Base-by-base conservation (phyloP, 2,797 vertebrate genomes). In the Cyprinella venusta region DNA sequence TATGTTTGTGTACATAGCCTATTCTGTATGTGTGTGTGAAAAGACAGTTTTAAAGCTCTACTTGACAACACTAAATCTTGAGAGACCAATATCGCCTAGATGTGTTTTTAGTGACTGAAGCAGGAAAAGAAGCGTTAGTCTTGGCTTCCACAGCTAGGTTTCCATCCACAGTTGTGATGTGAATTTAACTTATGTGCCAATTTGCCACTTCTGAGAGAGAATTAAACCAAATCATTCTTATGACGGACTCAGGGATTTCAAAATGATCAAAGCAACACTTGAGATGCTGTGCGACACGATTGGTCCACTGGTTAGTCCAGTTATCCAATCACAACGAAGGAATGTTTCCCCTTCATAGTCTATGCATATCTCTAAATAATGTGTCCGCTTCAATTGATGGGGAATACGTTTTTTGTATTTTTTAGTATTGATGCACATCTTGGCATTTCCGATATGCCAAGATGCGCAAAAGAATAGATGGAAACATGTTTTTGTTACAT, bases 1-100 rank as follows among this genome's bases (percentile, higher is more conserved):
- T 30, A 77, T 64, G 83, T 71, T 56, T 74, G 83, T 76, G 56
- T 48, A 16, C 33, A 24, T 76, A 30, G 26, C 26, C 26, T 30
- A 19, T 40, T 54, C 59, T 36, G 42, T 50, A 16, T 50, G 40
- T 52, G 8, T 54, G 63, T 79, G 63, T 68, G 77, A 77, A 52
- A 33, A 36, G 18, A 78, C 42, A 0, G 2, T 18, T 61, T 76
- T 76, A 18, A 24, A n/a, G 59, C 26, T 38, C 12, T n/a, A 26
- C 59, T 63, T 30, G 13, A 63, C 6, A 16, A 76, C 36, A 61
- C n/a, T 42, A 19, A 61, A 42, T 15, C 74, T 24, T 24, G 24
- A 68, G 45, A 64, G 61, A 9, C 26, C 40, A 54, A 5, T 19
- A n/a, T n/a, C 42, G 10, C 9, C 26, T 61, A 42, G 21, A 59